Percentiles rank a stretch among this genome's conserved stretches.
phyloP scores from a whole-genome alignment of 2,888 invertebrate genomes.

The Lymantria monacha region DNA sequence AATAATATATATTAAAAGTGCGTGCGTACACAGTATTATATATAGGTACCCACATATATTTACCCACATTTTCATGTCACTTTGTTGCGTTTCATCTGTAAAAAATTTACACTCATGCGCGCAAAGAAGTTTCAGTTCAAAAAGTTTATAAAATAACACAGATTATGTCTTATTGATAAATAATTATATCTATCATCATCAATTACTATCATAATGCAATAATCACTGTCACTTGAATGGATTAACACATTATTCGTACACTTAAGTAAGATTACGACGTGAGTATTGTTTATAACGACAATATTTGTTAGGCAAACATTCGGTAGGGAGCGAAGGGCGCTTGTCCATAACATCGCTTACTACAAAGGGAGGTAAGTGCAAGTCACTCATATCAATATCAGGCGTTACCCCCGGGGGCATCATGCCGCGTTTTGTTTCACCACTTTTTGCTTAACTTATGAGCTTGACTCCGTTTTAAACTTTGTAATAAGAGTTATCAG shows the following conservation, averaged over 20 bases:
- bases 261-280: constrained; percentile 62
- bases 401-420: constrained; percentile 40
- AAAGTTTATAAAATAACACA: no score
- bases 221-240: constrained; percentile 20
- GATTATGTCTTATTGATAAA: no score
- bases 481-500: constrained; percentile 34
- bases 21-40: no score
- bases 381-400: constrained; percentile 82
- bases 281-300: constrained; percentile 66
- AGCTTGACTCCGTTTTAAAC: constrained; percentile 33
- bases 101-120: no score
- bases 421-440: constrained; percentile 63
- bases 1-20: no score
- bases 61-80: no score
- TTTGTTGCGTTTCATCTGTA: no score
- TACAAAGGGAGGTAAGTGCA: constrained; percentile 71
- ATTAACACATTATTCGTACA: constrained; percentile 51
- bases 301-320: constrained; percentile 68
- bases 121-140: no score
- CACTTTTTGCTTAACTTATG: constrained; percentile 63
- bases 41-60: no score
- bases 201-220: constrained; percentile 4
- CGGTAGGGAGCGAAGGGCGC: constrained; percentile 37
- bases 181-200: no score
- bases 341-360: constrained; percentile 62